phyloP scores from a whole-genome alignment of 2,888 invertebrate species.

The Drosophila parthenogenetica region DNA sequence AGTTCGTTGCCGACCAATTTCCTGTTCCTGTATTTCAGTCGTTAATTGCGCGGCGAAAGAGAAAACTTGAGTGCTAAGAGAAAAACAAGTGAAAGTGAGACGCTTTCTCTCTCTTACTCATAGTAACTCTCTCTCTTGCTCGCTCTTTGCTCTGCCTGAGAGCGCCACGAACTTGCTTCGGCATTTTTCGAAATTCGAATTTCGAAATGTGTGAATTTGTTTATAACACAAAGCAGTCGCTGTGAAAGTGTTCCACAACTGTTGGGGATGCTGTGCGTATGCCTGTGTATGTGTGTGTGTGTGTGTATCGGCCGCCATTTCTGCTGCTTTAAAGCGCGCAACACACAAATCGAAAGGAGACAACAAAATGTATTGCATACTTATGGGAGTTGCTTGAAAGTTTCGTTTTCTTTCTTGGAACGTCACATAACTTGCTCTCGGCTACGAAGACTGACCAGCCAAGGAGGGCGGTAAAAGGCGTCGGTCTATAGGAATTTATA shows the following conservation, averaged over 20 bases:
- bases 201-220: conserved; percentile 77
- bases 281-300: conserved; percentile 15
- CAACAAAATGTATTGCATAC: conserved; percentile 63
- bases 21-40: conserved; percentile 19
- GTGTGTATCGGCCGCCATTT: conserved; percentile 42
- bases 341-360: conserved; percentile 34
- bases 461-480: no score
- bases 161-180: conserved; percentile 42
- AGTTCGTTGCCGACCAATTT: conserved; percentile 49
- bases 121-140: conserved; percentile 1
- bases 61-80: conserved; percentile 23
- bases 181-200: conserved; percentile 69
- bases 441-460: neutral
- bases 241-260: conserved; percentile 25
- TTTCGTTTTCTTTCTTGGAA: conserved; percentile 32
- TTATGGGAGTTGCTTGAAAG: conserved; percentile 59
- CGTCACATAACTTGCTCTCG: conserved; percentile 44
- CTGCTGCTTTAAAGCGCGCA: conserved; percentile 52
- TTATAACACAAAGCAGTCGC: conserved; percentile 52
- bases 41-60: conserved; percentile 29
- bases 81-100: conserved; percentile 1
- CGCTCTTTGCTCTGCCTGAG: neutral
- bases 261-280: conserved; percentile 44
- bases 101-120: conserved; percentile 10
- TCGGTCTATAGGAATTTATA: no score